A percentile compares a stretch with the other conserved stretches of the same genome.
These are phyloP conservation scores for Suncus etruscus DNA, from an alignment of 2,113 vertebrate species.

Conservation along the genomic window DNA sequence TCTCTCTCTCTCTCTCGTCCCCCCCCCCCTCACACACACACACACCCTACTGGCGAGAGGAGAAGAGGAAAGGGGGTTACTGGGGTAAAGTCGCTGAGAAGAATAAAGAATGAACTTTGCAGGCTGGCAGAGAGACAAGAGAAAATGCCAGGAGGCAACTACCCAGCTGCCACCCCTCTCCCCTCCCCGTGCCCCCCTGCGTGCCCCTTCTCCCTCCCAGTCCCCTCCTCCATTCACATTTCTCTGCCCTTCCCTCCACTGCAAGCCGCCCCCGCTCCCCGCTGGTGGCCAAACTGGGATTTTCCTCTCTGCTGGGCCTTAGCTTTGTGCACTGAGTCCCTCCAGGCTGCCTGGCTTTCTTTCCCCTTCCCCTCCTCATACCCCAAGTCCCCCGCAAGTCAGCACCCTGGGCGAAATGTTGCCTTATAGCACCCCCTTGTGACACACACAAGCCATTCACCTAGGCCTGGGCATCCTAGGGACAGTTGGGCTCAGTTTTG, in stretches of 20 bases:
- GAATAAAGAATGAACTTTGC: not conserved
- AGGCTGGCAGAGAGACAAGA: not conserved
- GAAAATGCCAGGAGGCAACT: not conserved
- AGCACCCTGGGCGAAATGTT: not conserved
- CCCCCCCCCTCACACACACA: too few species aligned
- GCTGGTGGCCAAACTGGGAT: not conserved
- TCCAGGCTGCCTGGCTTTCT: too few species aligned
- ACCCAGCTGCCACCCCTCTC: too few species aligned
- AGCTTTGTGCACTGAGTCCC: not conserved
- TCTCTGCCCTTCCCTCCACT: not conserved
- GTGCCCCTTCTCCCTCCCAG: too few species aligned
- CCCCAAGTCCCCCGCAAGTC: not conserved
- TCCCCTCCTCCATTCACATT: too few species aligned
- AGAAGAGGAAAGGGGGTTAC: not conserved
- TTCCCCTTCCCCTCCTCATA: not conserved
- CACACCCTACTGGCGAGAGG: too few species aligned
- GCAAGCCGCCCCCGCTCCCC: not conserved
- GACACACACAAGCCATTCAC: too few species aligned
- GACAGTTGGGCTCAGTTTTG: not conserved
- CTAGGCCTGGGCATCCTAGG: too few species aligned
- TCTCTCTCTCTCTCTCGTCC: too few species aligned
- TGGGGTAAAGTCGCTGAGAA: not conserved
- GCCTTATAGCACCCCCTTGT: not conserved
- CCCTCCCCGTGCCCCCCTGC: not conserved
- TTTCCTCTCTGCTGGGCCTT: not conserved